These are phyloP conservation scores for Halcyon senegalensis DNA, from an alignment of 2,113 vertebrate species.

Conservation along the genomic window DNA sequence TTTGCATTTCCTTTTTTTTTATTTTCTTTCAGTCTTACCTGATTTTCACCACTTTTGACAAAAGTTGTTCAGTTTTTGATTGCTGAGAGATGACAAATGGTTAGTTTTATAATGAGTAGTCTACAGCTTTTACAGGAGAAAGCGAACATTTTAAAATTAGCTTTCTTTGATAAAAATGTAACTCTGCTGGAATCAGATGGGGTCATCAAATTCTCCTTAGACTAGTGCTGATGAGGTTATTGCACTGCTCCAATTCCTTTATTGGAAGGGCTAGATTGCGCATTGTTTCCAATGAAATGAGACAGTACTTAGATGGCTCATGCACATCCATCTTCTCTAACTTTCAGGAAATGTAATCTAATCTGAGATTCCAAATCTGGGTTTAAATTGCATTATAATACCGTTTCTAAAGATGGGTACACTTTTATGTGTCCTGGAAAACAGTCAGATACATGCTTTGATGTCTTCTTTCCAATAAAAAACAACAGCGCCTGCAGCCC, in stretches of 20 bases:
- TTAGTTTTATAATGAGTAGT: neutral
- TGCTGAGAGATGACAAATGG: neutral
- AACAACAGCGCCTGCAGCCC: neutral
- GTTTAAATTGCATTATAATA: neutral
- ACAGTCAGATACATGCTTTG: neutral
- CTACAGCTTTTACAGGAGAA: neutral
- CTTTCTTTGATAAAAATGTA: neutral
- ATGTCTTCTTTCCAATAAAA: neutral
- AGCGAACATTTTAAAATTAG: neutral
- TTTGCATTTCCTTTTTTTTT: neutral
- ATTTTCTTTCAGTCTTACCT: neutral
- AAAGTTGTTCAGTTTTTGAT: neutral
- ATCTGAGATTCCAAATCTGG: neutral
- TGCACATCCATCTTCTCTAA: neutral
- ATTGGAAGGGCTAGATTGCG: neutral
- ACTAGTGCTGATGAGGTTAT: neutral
- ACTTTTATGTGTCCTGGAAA: neutral
- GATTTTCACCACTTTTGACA: neutral
- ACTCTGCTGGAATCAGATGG: neutral
- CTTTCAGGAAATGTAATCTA: neutral
- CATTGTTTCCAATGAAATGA: neutral
- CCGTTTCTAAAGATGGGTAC: neutral
- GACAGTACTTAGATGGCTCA: neutral
- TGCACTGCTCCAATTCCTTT: neutral
- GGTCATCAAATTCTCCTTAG: neutral